Evolutionary conservation across 1,140 invertebrate species (phyloP).

Genomic region (silkworm (Bombyx mori)): DNA sequence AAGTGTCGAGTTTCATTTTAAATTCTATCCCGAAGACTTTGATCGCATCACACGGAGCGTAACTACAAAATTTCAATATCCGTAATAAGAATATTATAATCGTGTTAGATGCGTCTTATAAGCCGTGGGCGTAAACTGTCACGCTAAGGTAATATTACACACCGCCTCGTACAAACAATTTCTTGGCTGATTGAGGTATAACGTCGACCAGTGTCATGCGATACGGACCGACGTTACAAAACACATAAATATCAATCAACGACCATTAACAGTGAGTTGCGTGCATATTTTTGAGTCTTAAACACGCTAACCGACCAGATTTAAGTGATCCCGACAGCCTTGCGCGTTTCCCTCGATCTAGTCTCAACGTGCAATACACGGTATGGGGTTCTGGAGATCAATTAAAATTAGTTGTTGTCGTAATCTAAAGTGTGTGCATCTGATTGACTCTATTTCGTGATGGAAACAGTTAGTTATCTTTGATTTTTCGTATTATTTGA

Average conservation of each 20-base stretch:
- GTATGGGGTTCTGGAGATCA: neutral
- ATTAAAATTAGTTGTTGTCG: constrained; percentile 2
- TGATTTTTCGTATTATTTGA: no score
- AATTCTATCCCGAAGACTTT: no score
- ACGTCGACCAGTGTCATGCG: constrained; percentile 23
- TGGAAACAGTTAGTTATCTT: no score
- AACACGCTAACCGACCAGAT: constrained; percentile 16
- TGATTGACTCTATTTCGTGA: neutral
- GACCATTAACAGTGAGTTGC: constrained; percentile 29
- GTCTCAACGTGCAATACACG: neutral
- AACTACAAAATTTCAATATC: no score
- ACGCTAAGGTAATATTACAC: no score
- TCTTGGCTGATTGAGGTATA: constrained; percentile 26
- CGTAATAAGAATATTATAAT: no score
- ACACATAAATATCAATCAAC: constrained; percentile 48
- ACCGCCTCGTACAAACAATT: neutral
- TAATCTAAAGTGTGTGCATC: no score
- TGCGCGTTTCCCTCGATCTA: constrained; percentile 1
- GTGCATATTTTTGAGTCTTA: constrained; percentile 19
- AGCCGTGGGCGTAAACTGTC: neutral
- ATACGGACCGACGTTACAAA: constrained; percentile 30
- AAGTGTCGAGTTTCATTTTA: no score
- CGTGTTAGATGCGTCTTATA: no score
- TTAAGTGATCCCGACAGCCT: constrained; percentile 1
- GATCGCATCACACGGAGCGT: no score